phyloP scores from a whole-genome alignment of 2,888 invertebrate genomes.

The Cotesia congregata region DNA sequence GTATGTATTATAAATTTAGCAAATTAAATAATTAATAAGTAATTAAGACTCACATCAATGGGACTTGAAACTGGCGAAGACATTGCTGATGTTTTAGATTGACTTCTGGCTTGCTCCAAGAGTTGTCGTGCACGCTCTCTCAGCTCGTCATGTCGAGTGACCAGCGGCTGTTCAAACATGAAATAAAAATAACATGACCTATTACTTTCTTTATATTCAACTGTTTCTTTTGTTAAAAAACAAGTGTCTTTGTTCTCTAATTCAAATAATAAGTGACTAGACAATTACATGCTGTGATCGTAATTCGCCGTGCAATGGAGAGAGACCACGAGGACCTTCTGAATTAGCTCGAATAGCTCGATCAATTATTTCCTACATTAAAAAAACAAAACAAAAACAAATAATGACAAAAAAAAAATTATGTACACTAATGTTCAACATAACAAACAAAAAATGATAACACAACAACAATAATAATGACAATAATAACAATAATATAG shows the following conservation, averaged over 20 bases:
- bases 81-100: constrained; percentile 69
- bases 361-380: constrained; percentile 59
- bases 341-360: constrained; percentile 63
- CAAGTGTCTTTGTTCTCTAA: constrained; percentile 31
- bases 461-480: no score
- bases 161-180: constrained; percentile 76
- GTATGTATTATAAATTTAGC: not conserved
- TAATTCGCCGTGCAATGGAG: constrained; percentile 62
- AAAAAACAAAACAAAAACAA: constrained; percentile 8
- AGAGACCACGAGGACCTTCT: constrained; percentile 63
- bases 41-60: constrained; percentile 69
- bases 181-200: not conserved
- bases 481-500: not conserved
- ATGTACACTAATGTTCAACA: constrained; percentile 10
- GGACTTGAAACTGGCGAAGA: constrained; percentile 73
- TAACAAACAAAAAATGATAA: not conserved
- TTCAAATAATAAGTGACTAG: constrained; percentile 2
- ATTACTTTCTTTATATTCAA: constrained; percentile 19
- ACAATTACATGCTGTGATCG: constrained; percentile 64
- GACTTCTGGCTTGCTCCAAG: constrained; percentile 81
- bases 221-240: not conserved
- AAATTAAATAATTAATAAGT: not conserved
- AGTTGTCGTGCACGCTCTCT: constrained; percentile 87
- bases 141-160: constrained; percentile 86
- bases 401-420: not conserved